A percentile compares a stretch with the other conserved stretches of the same genome.
phyloP scores from a whole-genome alignment of 1,140 invertebrate genomes.

The Proctacanthus coquilletti region DNA sequence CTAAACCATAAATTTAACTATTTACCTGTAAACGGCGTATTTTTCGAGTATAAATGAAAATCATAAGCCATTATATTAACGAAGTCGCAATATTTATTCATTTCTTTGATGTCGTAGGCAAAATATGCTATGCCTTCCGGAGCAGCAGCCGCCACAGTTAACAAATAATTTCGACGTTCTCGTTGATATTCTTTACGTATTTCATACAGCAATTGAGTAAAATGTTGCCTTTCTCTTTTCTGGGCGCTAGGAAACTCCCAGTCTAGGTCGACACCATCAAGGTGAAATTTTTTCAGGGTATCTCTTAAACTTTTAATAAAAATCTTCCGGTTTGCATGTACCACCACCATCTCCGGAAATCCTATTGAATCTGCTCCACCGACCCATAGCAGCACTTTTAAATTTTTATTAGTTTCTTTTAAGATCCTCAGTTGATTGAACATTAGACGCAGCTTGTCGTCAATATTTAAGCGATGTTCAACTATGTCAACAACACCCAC shows the following conservation, averaged over 20 bases:
- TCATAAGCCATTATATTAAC: conserved; percentile 84
- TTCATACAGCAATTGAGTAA: conserved; percentile 53
- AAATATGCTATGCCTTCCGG: conserved; percentile 52
- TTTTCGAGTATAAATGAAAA: conserved; percentile 61
- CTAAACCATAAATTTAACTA: too few species aligned
- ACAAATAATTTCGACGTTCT: conserved; percentile 38
- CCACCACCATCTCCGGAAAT: conserved; percentile 52
- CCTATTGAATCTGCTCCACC: conserved; percentile 48
- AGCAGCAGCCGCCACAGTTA: conserved; percentile 63
- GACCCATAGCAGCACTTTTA: conserved; percentile 65
- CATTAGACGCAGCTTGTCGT: conserved; percentile 25
- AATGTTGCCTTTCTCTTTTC: conserved; percentile 47
- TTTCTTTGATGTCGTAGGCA: conserved; percentile 57
- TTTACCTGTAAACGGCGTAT: conserved; percentile 58
- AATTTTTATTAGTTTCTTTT: conserved; percentile 44
- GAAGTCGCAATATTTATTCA: conserved; percentile 70
- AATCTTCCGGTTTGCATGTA: conserved; percentile 47
- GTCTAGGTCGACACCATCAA: conserved; percentile 74
- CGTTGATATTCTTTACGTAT: conserved; percentile 46
- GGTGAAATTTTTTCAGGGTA: conserved; percentile 39
- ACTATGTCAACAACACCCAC: conserved; percentile 50
- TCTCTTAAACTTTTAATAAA: conserved; percentile 53
- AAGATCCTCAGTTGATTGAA: conserved; percentile 39
- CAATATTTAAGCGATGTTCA: conserved; percentile 40
- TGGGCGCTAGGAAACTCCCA: conserved; percentile 71